phyloP scores from a whole-genome alignment of 2,888 invertebrate genomes.

The Agonum fuliginosum region DNA sequence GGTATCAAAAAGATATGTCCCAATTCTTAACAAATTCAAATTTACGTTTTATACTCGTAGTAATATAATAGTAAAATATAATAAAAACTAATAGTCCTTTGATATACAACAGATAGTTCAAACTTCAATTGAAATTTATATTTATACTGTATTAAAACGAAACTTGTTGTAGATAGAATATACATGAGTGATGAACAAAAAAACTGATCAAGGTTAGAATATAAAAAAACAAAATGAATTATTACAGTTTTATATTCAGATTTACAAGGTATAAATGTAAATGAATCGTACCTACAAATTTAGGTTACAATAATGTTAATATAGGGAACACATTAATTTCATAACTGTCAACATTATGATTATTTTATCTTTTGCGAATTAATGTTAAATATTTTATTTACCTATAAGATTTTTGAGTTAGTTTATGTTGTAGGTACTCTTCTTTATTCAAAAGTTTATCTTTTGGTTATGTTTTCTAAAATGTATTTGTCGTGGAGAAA shows the following conservation, averaged over 20 bases:
- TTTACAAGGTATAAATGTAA: conserved; percentile 1
- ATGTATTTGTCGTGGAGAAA: too few relatives aligned
- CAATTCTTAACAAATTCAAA: too few relatives aligned
- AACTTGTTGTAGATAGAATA: conserved; percentile 3
- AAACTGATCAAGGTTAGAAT: not conserved
- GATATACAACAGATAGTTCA: too few relatives aligned
- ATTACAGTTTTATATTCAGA: not conserved
- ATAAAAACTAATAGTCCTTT: conserved; percentile 1
- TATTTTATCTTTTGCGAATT: not conserved
- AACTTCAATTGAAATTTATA: too few relatives aligned
- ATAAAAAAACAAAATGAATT: not conserved
- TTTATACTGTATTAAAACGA: not conserved
- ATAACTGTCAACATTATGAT: conserved; percentile 6
- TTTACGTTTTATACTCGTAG: too few relatives aligned
- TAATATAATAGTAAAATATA: not conserved
- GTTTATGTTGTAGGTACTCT: too few relatives aligned
- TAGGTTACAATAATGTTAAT: conserved; percentile 20
- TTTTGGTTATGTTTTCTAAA: too few relatives aligned
- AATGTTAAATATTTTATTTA: too few relatives aligned
- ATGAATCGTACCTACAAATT: conserved; percentile 8
- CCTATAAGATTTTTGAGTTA: too few relatives aligned
- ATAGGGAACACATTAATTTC: conserved; percentile 7
- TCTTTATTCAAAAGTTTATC: too few relatives aligned
- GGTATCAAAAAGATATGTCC: too few relatives aligned
- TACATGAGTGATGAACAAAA: not conserved